Percentiles rank a stretch among this genome's conserved stretches.
Evolutionary conservation across 1,140 invertebrate species (phyloP).

Genomic region (Zaprionus ornatus): DNA sequence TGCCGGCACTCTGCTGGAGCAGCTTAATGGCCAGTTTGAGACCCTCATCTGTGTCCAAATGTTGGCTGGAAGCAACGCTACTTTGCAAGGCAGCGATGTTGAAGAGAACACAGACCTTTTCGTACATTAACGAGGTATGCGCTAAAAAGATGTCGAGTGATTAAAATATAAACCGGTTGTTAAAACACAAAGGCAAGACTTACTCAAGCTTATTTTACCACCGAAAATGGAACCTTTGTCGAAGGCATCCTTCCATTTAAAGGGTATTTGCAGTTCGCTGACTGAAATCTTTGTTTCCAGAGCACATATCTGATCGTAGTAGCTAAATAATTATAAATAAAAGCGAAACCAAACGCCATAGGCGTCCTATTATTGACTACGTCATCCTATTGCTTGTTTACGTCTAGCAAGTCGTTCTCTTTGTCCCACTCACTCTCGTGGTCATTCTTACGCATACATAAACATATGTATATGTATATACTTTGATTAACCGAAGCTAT

Average conservation of each 20-base stretch:
- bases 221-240: conserved; percentile 97
- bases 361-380: conserved; percentile 52
- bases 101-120: conserved; percentile 97
- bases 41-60: conserved; percentile 95
- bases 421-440: conserved; percentile 8
- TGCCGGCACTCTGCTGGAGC: conserved; percentile 96
- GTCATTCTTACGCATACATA: conserved; percentile 26
- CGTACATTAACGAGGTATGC: conserved; percentile 93
- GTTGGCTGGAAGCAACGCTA: conserved; percentile 93
- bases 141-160: conserved; percentile 85
- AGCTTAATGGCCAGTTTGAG: conserved; percentile 96
- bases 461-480: background rate
- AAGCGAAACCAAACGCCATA: conserved; percentile 34
- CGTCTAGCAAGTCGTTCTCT: conserved; percentile 15
- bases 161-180: conserved; percentile 35
- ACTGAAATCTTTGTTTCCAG: conserved; percentile 97
- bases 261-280: conserved; percentile 95
- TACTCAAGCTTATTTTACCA: conserved; percentile 96
- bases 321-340: conserved; percentile 87
- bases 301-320: conserved; percentile 97
- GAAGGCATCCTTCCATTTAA: conserved; percentile 99
- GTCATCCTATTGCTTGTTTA: conserved; percentile 68
- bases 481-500: conserved; percentile 46
- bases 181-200: conserved; percentile 81
- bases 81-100: conserved; percentile 98